Evolutionary conservation across 2,888 invertebrate species (phyloP).

Genomic region (Drosophila bunnanda): DNA sequence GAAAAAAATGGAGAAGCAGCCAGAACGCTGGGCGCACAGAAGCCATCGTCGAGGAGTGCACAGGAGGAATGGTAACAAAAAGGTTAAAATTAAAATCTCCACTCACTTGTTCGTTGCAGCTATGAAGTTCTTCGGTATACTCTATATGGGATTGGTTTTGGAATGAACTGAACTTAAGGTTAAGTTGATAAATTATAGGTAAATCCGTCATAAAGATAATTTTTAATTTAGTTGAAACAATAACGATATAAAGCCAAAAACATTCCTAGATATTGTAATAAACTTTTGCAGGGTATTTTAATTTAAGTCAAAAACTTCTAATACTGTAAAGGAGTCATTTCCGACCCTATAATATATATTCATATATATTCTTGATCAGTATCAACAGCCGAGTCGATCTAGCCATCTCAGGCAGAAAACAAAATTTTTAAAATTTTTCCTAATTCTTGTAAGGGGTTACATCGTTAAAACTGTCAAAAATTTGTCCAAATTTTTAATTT

Average conservation of each 20-base stretch:
- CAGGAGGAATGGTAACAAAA: constrained; percentile 48
- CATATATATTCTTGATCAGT: too few species aligned
- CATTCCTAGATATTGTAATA: background rate
- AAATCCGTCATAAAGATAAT: background rate
- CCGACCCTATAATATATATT: too few species aligned
- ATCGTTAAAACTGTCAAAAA: too few species aligned
- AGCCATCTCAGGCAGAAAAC: too few species aligned
- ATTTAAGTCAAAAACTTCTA: too few species aligned
- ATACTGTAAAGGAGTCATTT: too few species aligned
- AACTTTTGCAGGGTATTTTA: too few species aligned
- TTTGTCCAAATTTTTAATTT: too few species aligned
- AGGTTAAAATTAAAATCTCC: constrained; percentile 77
- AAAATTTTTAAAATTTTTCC: too few species aligned
- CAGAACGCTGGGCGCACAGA: constrained; percentile 65
- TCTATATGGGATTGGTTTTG: background rate
- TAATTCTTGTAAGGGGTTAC: too few species aligned
- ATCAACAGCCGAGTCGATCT: too few species aligned
- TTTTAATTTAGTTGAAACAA: background rate
- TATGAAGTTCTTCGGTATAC: constrained; percentile 18
- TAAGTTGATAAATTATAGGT: background rate
- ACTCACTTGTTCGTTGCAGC: constrained; percentile 46
- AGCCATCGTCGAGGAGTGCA: constrained; percentile 38
- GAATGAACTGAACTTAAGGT: background rate
- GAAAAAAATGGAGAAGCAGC: constrained; percentile 16
- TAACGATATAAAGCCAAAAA: too few species aligned